A percentile compares a stretch with the other conserved stretches of the same genome.
Evolutionary conservation across 2,888 invertebrate species (phyloP).

Genomic region (Frankliniella fusca): DNA sequence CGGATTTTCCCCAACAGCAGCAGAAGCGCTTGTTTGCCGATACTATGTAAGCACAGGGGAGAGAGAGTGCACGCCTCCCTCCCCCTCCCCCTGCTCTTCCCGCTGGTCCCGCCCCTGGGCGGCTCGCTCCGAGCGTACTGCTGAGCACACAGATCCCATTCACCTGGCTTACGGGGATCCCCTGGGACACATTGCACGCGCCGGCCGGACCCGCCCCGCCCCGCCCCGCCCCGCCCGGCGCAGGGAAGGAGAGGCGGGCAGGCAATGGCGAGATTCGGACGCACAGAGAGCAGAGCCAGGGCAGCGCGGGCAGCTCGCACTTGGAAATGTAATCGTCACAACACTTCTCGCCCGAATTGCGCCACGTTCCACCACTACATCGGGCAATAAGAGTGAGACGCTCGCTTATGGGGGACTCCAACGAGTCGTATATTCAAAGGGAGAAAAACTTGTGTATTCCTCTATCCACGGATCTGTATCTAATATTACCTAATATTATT

Average conservation of each 20-base stretch:
- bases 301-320: neutral
- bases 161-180: constrained; percentile 7
- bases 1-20: too few relatives aligned
- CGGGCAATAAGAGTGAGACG: too few relatives aligned
- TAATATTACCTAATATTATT: too few relatives aligned
- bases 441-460: too few relatives aligned
- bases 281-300: neutral
- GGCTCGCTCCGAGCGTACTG: neutral
- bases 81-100: neutral
- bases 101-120: neutral
- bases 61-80: neutral
- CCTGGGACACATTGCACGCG: constrained; percentile 5
- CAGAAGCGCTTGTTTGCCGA: neutral
- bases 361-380: too few relatives aligned
- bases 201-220: neutral
- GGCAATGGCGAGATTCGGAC: neutral
- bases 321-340: neutral
- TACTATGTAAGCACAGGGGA: neutral
- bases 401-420: too few relatives aligned
- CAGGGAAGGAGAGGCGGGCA: neutral
- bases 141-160: constrained; percentile 18
- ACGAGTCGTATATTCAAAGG: too few relatives aligned
- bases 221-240: neutral
- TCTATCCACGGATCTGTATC: too few relatives aligned
- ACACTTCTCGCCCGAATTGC: too few relatives aligned